phyloP scores from a whole-genome alignment of 2,797 vertebrate genomes.

The Microctenopoma stevenorrisi region DNA sequence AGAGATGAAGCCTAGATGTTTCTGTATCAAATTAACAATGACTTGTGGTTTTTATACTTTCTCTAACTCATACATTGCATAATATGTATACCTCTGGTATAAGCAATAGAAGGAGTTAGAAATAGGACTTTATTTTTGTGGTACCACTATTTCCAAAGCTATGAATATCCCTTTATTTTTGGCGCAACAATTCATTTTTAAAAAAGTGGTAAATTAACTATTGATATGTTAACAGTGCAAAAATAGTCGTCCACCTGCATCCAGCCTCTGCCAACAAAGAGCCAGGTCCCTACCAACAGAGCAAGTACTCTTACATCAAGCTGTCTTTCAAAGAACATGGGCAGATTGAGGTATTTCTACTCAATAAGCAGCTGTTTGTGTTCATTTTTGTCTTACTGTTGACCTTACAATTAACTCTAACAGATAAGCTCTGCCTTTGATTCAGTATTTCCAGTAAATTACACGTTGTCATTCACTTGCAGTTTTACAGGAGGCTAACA shows the following conservation, averaged over 20 bases:
- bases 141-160: not conserved
- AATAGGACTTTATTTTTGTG: not conserved
- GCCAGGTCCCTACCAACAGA: constrained; percentile 94
- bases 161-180: not conserved
- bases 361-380: not conserved
- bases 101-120: not conserved
- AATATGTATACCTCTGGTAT: not conserved
- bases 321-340: constrained; percentile 98
- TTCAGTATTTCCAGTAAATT: not conserved
- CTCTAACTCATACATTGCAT: not conserved
- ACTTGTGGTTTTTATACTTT: too few species aligned
- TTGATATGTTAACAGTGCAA: constrained; percentile 85
- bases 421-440: not conserved
- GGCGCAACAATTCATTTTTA: not conserved
- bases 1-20: too few species aligned
- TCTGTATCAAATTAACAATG: too few species aligned
- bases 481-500: constrained; percentile 94
- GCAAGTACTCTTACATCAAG: constrained; percentile 94
- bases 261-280: constrained; percentile 88
- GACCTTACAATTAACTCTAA: not conserved
- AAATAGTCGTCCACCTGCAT: constrained; percentile 96
- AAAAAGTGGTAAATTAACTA: not conserved
- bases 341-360: constrained; percentile 91
- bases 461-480: constrained; percentile 25
- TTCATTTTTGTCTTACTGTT: not conserved